Evolutionary conservation across 1,140 invertebrate genomes (phyloP), one percentile per base, ranked within the genome.

Genomic region (Nephotettix cincticeps): DNA sequence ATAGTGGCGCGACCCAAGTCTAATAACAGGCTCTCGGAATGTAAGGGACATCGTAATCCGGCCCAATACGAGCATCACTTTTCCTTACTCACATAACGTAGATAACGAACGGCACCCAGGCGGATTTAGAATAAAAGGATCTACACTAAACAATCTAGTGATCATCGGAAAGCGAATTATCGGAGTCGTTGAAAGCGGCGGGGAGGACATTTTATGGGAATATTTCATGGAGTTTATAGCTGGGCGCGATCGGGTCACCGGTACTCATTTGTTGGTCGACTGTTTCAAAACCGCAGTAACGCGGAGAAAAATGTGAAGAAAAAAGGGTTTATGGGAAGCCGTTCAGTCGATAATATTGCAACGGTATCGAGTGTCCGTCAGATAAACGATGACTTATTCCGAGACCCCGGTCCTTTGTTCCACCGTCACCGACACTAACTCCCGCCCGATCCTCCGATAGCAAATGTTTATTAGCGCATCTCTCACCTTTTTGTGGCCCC

Each of bases 141-240:
- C 56, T 29, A 61, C 21, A 61, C 21, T 61, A 61, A 61, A 61
- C 56, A 61, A 61, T 61, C 56, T 11, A 61, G 56, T n/a, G 56
- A 61, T 61, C 56, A 61, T 61, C 56, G 56, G 25, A 61, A 61
- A 51, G 56, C 23, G 27, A 27, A 61, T 61, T 61, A 61, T 28
- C 23, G 23, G 14, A 29, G 56, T 61, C 56, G 56, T 61, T 27
- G 56, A 61, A 61, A 61, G 56, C 56, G 56, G 23, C 14, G 23
- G 23, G 27, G 21, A 11, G 56, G 56, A 61, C 56, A 61, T 61
- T 61, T 61, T 61, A 61, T 61, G 56, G 21, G 56, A 61, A 61
- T 61, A 61, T 61, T n/a, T 61, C 56, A 61, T 28, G 27, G 23
- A 61, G 21, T 61, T 61, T 61, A 61, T 13, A 14, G 56, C 56